Conservation (phyloP, 2,113 vertebrate species). For the Crotalus helleri region DNA sequence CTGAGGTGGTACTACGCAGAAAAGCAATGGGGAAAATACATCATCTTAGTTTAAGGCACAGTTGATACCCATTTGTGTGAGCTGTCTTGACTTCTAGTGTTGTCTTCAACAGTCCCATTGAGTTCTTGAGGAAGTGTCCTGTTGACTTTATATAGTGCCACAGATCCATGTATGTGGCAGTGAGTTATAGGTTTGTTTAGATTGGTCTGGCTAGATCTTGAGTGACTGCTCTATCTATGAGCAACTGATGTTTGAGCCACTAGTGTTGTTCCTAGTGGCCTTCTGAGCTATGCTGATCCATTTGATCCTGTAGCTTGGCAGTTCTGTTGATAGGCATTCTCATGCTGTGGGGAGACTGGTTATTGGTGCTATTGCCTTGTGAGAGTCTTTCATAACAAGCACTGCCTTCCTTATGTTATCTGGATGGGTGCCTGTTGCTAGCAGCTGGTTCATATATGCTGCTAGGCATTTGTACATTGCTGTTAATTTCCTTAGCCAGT, state of each 20-base stretch:
- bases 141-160: neutral
- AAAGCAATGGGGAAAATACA: neutral
- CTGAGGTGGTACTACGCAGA: neutral
- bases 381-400: neutral
- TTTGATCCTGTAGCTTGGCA: neutral
- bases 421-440: neutral
- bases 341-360: neutral
- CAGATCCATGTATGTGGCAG: neutral
- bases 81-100: neutral
- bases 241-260: neutral
- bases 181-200: neutral
- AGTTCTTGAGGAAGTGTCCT: neutral
- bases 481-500: neutral
- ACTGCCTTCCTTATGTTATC: neutral
- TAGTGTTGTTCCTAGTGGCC: neutral
- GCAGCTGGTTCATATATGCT: neutral
- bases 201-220: neutral
- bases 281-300: no score
- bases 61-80: neutral
- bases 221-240: neutral
- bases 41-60: neutral
- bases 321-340: neutral
- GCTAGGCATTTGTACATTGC: neutral
- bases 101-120: neutral
- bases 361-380: neutral